Conservation (phyloP, 2,797 vertebrate genomes). For the Nyctalus aviator region DNA sequence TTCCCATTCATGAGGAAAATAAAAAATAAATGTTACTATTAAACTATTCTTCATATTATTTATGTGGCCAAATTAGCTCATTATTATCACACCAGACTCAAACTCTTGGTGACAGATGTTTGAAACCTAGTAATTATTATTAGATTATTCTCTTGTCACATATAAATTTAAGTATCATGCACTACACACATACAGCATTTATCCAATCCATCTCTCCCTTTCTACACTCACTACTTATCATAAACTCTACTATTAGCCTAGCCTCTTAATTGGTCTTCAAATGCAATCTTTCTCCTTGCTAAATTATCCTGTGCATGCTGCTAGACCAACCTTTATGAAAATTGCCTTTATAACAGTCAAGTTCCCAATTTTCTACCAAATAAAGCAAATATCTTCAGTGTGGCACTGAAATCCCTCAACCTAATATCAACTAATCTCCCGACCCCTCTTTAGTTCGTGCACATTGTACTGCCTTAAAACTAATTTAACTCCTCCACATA, state of each 20-base stretch:
- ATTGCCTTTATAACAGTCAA: not conserved
- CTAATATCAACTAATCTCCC: not conserved
- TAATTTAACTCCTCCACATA: too few species aligned
- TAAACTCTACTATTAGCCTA: not conserved
- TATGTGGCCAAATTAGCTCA: not conserved
- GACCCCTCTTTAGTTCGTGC: not conserved
- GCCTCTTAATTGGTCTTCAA: not conserved
- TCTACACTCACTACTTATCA: not conserved
- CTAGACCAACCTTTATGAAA: slow-evolving; percentile 1
- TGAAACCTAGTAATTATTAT: not conserved
- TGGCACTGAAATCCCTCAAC: not conserved
- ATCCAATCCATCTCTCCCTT: not conserved
- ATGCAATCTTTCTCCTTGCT: not conserved
- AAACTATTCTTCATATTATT: not conserved
- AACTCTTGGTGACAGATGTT: not conserved
- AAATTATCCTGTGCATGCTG: not conserved
- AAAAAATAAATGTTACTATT: not conserved
- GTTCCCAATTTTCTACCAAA: not conserved
- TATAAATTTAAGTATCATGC: not conserved
- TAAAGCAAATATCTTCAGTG: not conserved
- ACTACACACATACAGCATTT: not conserved
- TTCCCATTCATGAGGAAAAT: slow-evolving; percentile 26
- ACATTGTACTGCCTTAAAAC: not conserved
- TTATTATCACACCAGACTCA: not conserved
- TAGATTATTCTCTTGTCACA: not conserved